These are phyloP conservation scores for Hyles lineata DNA, from an alignment of 2,888 invertebrate species.

Conservation along the genomic window DNA sequence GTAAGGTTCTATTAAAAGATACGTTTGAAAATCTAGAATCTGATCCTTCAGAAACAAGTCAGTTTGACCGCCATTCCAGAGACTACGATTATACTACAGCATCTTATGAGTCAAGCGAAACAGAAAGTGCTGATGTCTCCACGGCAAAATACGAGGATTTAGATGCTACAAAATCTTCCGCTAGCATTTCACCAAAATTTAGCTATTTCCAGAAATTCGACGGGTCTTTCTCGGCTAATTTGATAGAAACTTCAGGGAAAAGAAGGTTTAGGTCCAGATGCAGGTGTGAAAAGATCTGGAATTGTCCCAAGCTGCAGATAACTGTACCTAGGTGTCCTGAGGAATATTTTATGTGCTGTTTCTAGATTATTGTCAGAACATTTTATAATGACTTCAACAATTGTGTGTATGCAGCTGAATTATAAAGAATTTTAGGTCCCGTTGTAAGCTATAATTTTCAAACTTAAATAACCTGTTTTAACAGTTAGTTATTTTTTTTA, in stretches of 20 bases:
- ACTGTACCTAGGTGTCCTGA: constrained; percentile 77
- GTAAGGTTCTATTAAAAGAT: neutral
- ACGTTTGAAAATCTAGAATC: constrained; percentile 12
- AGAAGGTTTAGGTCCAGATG: constrained; percentile 72
- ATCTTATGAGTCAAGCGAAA: constrained; percentile 46
- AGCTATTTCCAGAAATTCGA: constrained; percentile 62
- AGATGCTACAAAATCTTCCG: constrained; percentile 37
- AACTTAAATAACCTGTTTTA: too few relatives aligned
- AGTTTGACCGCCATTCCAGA: constrained; percentile 14
- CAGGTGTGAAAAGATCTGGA: constrained; percentile 77
- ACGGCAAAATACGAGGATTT: constrained; percentile 51
- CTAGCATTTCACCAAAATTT: constrained; percentile 61
- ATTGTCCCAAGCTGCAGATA: constrained; percentile 79
- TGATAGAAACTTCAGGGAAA: constrained; percentile 58
- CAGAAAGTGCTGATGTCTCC: constrained; percentile 38
- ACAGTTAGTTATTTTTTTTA: too few relatives aligned
- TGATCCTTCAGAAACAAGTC: neutral
- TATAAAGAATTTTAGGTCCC: neutral
- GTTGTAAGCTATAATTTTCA: neutral
- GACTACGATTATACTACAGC: constrained; percentile 39
- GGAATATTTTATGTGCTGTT: constrained; percentile 80
- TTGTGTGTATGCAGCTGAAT: neutral
- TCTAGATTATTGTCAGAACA: constrained; percentile 43
- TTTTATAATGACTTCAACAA: neutral
- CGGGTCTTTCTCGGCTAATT: constrained; percentile 51